Percentiles rank a stretch among this genome's conserved stretches.
phyloP scores from a whole-genome alignment of 2,113 vertebrate species.

The Collichthys lucidus region DNA sequence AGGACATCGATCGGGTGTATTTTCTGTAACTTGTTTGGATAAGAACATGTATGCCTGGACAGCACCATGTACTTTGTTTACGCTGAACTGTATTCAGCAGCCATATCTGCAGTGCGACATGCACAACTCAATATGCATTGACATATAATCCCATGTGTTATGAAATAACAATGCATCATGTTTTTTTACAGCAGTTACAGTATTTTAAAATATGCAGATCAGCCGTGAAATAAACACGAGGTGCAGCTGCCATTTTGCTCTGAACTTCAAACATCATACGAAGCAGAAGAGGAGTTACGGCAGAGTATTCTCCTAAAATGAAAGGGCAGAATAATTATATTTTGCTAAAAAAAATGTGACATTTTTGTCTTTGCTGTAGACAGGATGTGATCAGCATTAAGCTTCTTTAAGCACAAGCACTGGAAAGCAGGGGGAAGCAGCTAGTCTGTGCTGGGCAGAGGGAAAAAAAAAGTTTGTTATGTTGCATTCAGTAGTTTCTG shows the following conservation, averaged over 20 bases:
- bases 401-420: not conserved
- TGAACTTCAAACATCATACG: not conserved
- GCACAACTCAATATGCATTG: not conserved
- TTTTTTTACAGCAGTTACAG: not conserved
- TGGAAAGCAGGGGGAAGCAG: not conserved
- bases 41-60: conserved; percentile 11
- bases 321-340: not conserved
- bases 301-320: not conserved
- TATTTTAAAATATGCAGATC: not conserved
- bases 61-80: conserved; percentile 16
- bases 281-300: not conserved
- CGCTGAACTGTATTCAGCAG: not conserved
- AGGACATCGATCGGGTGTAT: conserved; percentile 33
- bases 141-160: not conserved
- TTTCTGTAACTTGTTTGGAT: conserved; percentile 9
- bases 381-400: not conserved
- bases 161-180: not conserved
- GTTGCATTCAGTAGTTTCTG: not conserved
- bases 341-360: not conserved
- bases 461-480: not conserved
- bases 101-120: too few species aligned
- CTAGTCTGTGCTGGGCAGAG: not conserved
- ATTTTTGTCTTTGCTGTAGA: not conserved
- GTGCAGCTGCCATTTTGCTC: not conserved
- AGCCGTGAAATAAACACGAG: not conserved